These are phyloP conservation scores for Babylonia areolata DNA, from an alignment of 1,140 invertebrate species.

Conservation along the genomic window DNA sequence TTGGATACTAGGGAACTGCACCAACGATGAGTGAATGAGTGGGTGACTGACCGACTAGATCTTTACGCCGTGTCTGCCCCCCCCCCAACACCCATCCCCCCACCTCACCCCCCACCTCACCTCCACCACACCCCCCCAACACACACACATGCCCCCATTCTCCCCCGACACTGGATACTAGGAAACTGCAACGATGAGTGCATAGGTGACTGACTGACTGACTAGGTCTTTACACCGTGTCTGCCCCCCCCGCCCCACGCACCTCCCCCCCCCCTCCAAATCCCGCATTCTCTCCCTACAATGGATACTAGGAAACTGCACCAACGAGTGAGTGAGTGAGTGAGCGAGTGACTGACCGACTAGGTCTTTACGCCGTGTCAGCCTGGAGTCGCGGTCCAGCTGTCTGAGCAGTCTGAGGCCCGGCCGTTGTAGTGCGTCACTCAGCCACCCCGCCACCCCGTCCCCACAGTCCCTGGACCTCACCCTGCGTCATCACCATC, in stretches of 20 bases:
- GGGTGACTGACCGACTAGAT: no score
- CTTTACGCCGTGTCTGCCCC: no score
- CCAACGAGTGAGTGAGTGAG: no score
- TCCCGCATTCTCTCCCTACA: background rate
- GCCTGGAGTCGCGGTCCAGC: conserved; percentile 49
- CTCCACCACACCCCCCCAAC: no score
- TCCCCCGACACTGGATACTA: no score
- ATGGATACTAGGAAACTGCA: no score
- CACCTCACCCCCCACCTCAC: background rate
- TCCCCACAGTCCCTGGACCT: conserved; percentile 89
- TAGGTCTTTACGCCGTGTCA: conserved; percentile 54
- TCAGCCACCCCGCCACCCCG: conserved; percentile 66
- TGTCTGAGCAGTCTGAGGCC: conserved; percentile 67
- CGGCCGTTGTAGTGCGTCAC: conserved; percentile 59
- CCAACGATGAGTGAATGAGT: no score
- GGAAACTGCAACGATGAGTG: no score
- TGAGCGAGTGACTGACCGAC: no score
- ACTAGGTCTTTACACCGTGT: conserved; percentile 65
- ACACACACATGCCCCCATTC: no score
- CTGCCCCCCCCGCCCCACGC: conserved; percentile 83
- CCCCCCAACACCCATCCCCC: background rate
- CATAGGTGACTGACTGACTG: no score
- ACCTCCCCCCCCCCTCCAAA: conserved; percentile 83
- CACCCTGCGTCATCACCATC: conserved; percentile 79
- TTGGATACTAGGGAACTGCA: no score